Evolutionary conservation across 1,140 invertebrate genomes (phyloP), one percentile per base, ranked within the genome.

Genomic region (Plodia interpunctella): DNA sequence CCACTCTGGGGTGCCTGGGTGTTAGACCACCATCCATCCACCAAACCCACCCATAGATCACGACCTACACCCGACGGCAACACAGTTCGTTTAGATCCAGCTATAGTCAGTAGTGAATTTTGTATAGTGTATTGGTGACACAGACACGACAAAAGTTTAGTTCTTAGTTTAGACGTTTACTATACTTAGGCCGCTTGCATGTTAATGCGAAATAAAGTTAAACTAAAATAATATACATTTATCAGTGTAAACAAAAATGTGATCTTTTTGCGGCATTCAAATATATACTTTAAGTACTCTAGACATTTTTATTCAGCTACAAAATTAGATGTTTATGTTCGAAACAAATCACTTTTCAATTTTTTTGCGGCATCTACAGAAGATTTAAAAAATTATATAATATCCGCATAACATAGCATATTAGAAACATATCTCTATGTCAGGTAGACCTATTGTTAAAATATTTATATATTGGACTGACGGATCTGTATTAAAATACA

Each of bases 31-130:
- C 68, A 74, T 68, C 66, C 66, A 66, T 77, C 68, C 61, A 28
- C 56, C 49, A 30, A 58, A 65, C 68, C 68, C 62, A 60, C 55
- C 63, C 64, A 77, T 86, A 68, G 71, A 83, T 86, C 80, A 81
- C 79, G 67, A 59, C 76, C 74, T 78, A 82, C 74, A 70, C 69
- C 11, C 58, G 49, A 60, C 65, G 72, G 74, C 73, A 75, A 63
- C 71, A 60, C 53, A 44, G 49, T 18, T 25, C 19, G 13, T 25
- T 25, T 25, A 53, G 2, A 25, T 25, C 2, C 21, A 3, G 21
- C 13, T 44, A 44, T 44, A 44, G 10, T 44, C 38, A 6, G 38
- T 44, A 44, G 38, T n/a, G 38, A 44, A n/a, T 44, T 44, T 44
- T 2, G 13, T 44, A 15, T 44, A 44, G 38, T 32, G 6, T 15